phyloP scores from a whole-genome alignment of 2,797 vertebrate species.

The Anniella stebbinsi region DNA sequence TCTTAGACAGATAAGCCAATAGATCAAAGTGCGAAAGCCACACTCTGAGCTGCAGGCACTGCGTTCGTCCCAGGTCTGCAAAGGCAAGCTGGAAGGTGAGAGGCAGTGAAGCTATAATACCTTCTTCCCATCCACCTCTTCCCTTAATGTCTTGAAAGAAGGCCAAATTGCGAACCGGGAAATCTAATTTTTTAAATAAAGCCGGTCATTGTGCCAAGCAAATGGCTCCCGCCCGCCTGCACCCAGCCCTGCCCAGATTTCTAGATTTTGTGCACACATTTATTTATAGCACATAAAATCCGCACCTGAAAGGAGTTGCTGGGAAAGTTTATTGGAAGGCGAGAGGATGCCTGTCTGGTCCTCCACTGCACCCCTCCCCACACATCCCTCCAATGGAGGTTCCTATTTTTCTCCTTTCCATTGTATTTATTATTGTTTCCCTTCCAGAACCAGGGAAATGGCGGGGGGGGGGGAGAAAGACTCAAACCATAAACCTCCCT shows the following conservation, averaged over 20 bases:
- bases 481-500: constrained; percentile 13
- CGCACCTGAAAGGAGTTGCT: background rate
- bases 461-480: background rate
- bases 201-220: background rate
- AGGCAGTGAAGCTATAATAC: background rate
- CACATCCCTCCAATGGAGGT: background rate
- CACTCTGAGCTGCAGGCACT: background rate
- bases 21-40: background rate
- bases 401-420: background rate
- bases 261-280: background rate
- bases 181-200: background rate
- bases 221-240: background rate
- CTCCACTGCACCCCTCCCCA: background rate
- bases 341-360: too few relatives aligned
- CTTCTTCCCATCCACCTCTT: background rate
- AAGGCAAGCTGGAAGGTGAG: background rate
- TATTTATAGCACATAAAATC: background rate
- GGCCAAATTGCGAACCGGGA: constrained; percentile 6
- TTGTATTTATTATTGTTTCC: constrained; percentile 10
- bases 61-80: background rate
- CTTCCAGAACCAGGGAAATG: constrained; percentile 5
- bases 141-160: background rate
- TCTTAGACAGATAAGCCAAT: background rate
- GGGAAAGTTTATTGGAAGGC: background rate
- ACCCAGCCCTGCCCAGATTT: background rate